Conservation (phyloP, 2,888 invertebrate genomes). For the Acrocyrtus sp. region DNA sequence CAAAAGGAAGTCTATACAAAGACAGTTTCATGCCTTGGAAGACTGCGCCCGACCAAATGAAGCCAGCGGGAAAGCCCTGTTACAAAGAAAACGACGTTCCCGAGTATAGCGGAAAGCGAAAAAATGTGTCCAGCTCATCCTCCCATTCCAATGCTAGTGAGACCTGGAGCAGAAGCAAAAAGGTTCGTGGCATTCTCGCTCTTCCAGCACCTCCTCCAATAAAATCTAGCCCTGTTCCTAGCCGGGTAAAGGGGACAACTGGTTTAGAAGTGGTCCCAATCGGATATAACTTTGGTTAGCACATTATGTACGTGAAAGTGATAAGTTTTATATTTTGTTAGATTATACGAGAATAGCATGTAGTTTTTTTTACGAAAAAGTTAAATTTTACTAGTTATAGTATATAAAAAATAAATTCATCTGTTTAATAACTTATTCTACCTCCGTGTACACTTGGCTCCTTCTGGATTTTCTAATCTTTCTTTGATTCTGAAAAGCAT, state of each 20-base stretch:
- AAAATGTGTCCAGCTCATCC: background rate
- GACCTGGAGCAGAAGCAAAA: background rate
- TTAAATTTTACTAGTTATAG: too few relatives aligned
- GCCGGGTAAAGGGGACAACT: background rate
- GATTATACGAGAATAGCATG: too few relatives aligned
- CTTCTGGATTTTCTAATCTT: too few relatives aligned
- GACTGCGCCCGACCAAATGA: background rate
- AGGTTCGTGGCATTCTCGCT: background rate
- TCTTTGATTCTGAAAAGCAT: too few relatives aligned
- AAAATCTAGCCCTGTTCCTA: background rate
- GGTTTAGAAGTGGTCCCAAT: constrained; percentile 17
- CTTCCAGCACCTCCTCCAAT: background rate
- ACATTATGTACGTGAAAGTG: too few relatives aligned
- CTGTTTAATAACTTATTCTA: too few relatives aligned
- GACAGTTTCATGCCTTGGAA: constrained; percentile 18
- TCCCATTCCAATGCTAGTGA: background rate
- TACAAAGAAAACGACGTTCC: constrained; percentile 17
- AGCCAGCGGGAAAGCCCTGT: constrained; percentile 31
- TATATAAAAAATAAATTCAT: too few relatives aligned
- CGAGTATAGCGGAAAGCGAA: background rate
- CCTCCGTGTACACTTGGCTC: too few relatives aligned
- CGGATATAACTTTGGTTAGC: constrained; percentile 21
- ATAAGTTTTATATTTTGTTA: too few relatives aligned
- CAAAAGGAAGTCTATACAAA: constrained; percentile 7
- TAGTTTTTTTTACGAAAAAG: too few relatives aligned